Conservation (phyloP, 2,888 invertebrate species). For the Cabera pusaria region DNA sequence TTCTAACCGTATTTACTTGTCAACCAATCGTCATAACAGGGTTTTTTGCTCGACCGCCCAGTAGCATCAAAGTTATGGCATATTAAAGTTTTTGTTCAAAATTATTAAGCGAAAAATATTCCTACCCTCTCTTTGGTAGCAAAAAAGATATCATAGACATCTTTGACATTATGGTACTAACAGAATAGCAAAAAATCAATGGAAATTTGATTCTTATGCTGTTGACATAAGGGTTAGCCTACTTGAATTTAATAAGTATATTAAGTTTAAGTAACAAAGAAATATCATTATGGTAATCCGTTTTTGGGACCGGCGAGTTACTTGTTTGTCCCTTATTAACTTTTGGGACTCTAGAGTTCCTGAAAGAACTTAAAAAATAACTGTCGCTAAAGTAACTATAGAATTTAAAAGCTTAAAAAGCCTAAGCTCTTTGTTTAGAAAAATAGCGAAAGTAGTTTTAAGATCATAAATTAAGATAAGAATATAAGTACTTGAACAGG, state of each 20-base stretch:
- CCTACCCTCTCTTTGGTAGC: slow-evolving; percentile 32
- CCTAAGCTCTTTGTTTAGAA: slow-evolving; percentile 4
- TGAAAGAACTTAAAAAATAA: slow-evolving; percentile 2
- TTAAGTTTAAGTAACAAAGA: slow-evolving; percentile 48
- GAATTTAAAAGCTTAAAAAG: neutral
- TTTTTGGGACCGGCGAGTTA: slow-evolving; percentile 48
- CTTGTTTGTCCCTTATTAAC: slow-evolving; percentile 50
- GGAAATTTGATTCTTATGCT: no score
- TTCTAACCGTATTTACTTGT: no score
- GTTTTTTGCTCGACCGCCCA: slow-evolving; percentile 62
- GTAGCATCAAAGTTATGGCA: slow-evolving; percentile 54
- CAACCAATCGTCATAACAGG: slow-evolving; percentile 39
- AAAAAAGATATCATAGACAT: no score
- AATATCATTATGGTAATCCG: slow-evolving; percentile 70
- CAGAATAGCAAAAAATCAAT: no score
- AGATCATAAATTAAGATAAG: no score
- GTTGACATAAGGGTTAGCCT: no score
- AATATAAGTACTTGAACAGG: no score
- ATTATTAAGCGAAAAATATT: slow-evolving; percentile 68
- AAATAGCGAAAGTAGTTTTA: slow-evolving; percentile 7
- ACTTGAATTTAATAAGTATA: no score
- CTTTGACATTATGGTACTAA: slow-evolving; percentile 14
- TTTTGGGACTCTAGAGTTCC: slow-evolving; percentile 7
- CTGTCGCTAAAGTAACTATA: neutral
- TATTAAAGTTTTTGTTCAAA: slow-evolving; percentile 59